Evolutionary conservation across 2,113 vertebrate species (phyloP).

Genomic region (Strigops habroptila): DNA sequence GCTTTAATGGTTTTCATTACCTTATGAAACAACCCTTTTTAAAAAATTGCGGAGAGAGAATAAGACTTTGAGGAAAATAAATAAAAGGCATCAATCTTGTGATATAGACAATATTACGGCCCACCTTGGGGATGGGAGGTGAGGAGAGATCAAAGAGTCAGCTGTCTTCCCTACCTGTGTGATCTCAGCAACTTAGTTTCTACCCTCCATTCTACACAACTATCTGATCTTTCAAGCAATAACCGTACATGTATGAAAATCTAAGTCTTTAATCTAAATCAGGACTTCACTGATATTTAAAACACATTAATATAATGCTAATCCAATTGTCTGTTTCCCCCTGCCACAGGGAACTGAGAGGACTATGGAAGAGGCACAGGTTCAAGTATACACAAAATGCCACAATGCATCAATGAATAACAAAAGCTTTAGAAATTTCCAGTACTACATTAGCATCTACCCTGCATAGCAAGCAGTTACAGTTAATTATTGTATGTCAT

Average conservation of each 20-base stretch:
- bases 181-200: neutral
- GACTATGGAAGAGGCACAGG: neutral
- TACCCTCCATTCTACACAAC: neutral
- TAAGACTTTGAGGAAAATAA: neutral
- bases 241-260: neutral
- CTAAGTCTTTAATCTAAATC: neutral
- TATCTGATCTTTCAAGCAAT: neutral
- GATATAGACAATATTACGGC: neutral
- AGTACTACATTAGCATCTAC: neutral
- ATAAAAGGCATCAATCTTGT: neutral
- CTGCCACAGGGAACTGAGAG: neutral
- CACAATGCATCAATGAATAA: neutral
- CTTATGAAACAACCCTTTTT: neutral
- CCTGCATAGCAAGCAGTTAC: fast-evolving
- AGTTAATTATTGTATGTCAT: no score
- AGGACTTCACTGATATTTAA: neutral
- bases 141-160: neutral
- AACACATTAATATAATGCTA: neutral
- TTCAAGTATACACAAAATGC: neutral
- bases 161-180: neutral
- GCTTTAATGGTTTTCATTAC: neutral
- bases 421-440: neutral
- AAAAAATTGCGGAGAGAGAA: neutral
- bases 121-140: neutral
- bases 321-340: neutral